Evolutionary conservation across 2,797 vertebrate genomes (phyloP).

Genomic region (Aulostomus chinensis): DNA sequence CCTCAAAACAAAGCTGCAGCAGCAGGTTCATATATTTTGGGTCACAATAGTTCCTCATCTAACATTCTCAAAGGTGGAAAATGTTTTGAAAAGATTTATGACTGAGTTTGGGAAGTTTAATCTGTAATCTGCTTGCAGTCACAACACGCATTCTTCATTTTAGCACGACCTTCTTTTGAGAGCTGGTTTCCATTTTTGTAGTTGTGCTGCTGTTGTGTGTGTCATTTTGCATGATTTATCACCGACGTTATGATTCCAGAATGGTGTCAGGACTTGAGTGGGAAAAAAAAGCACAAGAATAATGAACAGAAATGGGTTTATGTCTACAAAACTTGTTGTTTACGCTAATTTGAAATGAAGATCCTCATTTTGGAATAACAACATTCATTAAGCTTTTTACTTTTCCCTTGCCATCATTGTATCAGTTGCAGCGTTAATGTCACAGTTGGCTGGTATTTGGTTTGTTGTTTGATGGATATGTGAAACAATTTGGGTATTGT

Average conservation of each 20-base stretch:
- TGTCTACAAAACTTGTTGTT: constrained; percentile 33
- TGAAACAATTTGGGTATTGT: constrained; percentile 56
- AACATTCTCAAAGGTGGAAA: constrained; percentile 67
- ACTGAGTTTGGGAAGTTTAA: constrained; percentile 63
- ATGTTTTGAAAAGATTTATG: constrained; percentile 38
- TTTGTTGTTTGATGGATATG: constrained; percentile 54
- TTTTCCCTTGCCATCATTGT: constrained; percentile 26
- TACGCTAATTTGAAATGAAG: constrained; percentile 47
- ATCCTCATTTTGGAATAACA: constrained; percentile 39
- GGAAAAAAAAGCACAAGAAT: constrained; percentile 3
- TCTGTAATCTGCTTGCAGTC: constrained; percentile 47
- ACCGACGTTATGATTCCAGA: constrained; percentile 28
- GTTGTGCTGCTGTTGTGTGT: constrained; percentile 24
- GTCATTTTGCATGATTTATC: constrained; percentile 59
- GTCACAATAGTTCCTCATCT: constrained; percentile 57
- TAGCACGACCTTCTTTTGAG: constrained; percentile 18
- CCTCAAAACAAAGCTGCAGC: constrained; percentile 48
- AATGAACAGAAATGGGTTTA: constrained; percentile 15
- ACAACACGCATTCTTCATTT: constrained; percentile 32
- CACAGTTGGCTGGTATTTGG: constrained; percentile 38
- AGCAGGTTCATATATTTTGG: constrained; percentile 64
- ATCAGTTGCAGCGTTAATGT: constrained; percentile 27
- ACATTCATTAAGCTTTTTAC: constrained; percentile 24
- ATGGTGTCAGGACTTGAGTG: constrained; percentile 20
- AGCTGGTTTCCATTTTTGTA: constrained; percentile 17